These are phyloP conservation scores for Mirounga angustirostris DNA, from an alignment of 2,113 vertebrate genomes.

Conservation along the genomic window DNA sequence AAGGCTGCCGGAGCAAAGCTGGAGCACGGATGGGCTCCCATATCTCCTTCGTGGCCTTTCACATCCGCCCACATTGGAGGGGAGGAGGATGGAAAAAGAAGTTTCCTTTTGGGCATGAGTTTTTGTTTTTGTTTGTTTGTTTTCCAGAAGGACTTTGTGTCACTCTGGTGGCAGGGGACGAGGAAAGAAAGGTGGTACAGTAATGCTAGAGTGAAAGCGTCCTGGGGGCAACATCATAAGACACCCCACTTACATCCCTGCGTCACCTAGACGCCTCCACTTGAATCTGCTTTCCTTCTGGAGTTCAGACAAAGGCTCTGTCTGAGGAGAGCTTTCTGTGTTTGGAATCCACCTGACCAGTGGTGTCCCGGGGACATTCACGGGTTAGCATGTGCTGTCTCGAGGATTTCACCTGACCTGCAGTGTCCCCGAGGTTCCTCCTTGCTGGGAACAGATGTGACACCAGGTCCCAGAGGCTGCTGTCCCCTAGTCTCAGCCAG, in stretches of 20 bases:
- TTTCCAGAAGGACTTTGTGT: background rate
- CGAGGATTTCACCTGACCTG: background rate
- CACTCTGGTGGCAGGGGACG: background rate
- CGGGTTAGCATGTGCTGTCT: background rate
- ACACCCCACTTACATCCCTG: background rate
- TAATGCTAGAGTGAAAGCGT: background rate
- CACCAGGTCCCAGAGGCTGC: too few species aligned
- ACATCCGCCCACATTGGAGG: background rate
- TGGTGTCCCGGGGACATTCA: rapidly evolving
- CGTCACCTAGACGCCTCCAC: background rate
- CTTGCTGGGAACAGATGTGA: background rate
- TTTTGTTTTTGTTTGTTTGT: background rate
- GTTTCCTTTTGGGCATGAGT: background rate
- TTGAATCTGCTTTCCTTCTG: background rate
- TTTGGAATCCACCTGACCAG: background rate
- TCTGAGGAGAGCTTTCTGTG: background rate
- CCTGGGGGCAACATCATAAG: rapidly evolving
- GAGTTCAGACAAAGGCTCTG: background rate
- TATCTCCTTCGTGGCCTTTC: background rate
- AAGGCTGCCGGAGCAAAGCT: background rate
- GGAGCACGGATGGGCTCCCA: too few species aligned
- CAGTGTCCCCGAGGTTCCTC: background rate
- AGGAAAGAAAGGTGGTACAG: background rate
- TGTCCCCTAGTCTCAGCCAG: background rate
- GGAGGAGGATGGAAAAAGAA: background rate